Base-by-base conservation (phyloP, 2,888 invertebrate species). In the Cremastinae sp. region DNA sequence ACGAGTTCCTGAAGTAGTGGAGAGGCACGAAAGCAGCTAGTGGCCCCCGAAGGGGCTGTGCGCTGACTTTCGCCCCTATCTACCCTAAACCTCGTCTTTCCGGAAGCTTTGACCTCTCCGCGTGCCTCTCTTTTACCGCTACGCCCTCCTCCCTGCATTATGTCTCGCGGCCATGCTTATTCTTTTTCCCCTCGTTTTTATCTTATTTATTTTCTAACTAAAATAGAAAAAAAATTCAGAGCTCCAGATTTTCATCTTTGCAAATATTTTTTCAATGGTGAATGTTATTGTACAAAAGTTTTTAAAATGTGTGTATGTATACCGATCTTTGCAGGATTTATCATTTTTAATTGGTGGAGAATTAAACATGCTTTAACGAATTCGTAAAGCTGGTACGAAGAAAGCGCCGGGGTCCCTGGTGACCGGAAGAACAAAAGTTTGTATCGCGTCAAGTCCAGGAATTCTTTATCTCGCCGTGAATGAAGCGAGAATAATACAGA, bases 1-100 rank as follows among this genome's bases (percentile, higher is more conserved):
- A 84, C 82, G 84, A 86, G 86, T 87, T 85, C 82, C 79, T 81
- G 83, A 85, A 84, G 86, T 85, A 85, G 84, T 81, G 83, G 84
- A 80, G 80, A 81, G 81, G 85, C 87, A 86, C 85, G 87, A 82
- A 84, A 84, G 80, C 82, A 78, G 84, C 85, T 86, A 87, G 87
- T 87, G 86, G 87, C 86, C 88, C 88, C 88, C 88, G 84, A 78
- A 87, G 88, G 88, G 84, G 88, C 87, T 87, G 85, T 88, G 85
- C 86, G 80, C 85, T 85, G 87, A 87, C 87, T 86, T 86, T 82
- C 78, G 79, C 77, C 78, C 78, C 78, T 80, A 76, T 78, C 79
- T 80, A 75, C 76, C 79, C 79, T 79, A 74, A 79, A 79, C 75
- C 75, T 75, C 61, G 72, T 68, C 71, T 80, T 70, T 53, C 62